phyloP scores from a whole-genome alignment of 2,888 invertebrate genomes.

The Tetanocera ferruginea region DNA sequence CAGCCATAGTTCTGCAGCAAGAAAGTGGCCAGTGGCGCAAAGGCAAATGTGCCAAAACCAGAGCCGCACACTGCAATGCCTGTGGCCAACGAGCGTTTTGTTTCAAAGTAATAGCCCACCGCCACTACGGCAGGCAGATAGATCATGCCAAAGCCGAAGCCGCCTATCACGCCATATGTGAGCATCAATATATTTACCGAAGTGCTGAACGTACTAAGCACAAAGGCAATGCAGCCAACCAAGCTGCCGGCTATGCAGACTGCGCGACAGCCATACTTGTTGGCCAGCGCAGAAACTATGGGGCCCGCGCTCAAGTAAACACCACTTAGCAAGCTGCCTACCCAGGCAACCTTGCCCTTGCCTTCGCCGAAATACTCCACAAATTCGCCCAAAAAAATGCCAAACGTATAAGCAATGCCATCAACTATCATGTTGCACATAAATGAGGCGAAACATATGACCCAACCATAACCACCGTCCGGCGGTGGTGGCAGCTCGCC shows the following conservation, averaged over 20 bases:
- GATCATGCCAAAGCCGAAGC: slow-evolving; percentile 92
- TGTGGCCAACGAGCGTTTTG: slow-evolving; percentile 92
- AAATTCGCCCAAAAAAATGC: slow-evolving; percentile 88
- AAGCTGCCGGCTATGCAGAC: slow-evolving; percentile 94
- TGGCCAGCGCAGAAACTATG: slow-evolving; percentile 93
- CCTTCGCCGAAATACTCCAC: slow-evolving; percentile 86
- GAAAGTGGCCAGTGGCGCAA: slow-evolving; percentile 89
- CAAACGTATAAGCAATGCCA: slow-evolving; percentile 98
- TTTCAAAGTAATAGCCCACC: slow-evolving; percentile 97
- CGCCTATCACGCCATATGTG: slow-evolving; percentile 93
- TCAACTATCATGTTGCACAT: slow-evolving; percentile 98
- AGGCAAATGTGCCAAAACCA: slow-evolving; percentile 94
- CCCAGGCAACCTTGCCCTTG: slow-evolving; percentile 91
- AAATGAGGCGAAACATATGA: slow-evolving; percentile 96
- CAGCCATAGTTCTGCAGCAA: slow-evolving; percentile 85
- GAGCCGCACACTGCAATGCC: slow-evolving; percentile 97
- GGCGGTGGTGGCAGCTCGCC: slow-evolving; percentile 88
- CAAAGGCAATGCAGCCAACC: slow-evolving; percentile 87
- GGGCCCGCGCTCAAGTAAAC: slow-evolving; percentile 97
- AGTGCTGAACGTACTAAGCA: slow-evolving; percentile 87
- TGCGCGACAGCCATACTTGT: slow-evolving; percentile 94
- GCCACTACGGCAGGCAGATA: slow-evolving; percentile 97
- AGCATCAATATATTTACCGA: slow-evolving; percentile 91
- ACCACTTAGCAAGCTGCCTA: slow-evolving; percentile 94
- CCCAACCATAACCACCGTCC: slow-evolving; percentile 92